phyloP scores from a whole-genome alignment of 1,140 invertebrate species.

The Drosophila ambigua region DNA sequence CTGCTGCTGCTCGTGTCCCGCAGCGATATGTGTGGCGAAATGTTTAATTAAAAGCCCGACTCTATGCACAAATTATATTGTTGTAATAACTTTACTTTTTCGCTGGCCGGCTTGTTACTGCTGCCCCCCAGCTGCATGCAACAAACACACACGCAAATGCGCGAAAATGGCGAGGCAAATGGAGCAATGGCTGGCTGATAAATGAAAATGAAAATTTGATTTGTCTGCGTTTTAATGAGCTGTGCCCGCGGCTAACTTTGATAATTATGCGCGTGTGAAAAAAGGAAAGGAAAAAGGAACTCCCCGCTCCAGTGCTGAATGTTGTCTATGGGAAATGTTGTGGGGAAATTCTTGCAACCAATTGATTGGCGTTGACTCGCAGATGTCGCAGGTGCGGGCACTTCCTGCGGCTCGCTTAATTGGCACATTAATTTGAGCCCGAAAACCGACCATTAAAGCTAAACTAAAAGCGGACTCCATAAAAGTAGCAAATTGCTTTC shows the following conservation, averaged over 20 bases:
- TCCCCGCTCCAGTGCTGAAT: not conserved
- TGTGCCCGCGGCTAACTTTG: slow-evolving; percentile 47
- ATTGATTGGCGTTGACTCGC: slow-evolving; percentile 30
- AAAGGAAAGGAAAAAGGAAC: too few relatives aligned
- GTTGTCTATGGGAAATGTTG: too few relatives aligned
- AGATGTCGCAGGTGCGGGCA: too few relatives aligned
- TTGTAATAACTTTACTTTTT: slow-evolving; percentile 39
- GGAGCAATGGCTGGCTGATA: not conserved
- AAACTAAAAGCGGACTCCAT: slow-evolving; percentile 24
- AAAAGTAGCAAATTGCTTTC: slow-evolving; percentile 35
- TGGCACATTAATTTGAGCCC: slow-evolving; percentile 46
- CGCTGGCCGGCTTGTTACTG: too few relatives aligned
- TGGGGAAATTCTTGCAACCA: slow-evolving; percentile 1
- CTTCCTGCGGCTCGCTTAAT: slow-evolving; percentile 50
- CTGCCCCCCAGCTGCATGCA: slow-evolving; percentile 11
- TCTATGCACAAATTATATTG: slow-evolving; percentile 46
- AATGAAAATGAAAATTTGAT: slow-evolving; percentile 66
- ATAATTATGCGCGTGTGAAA: slow-evolving; percentile 61
- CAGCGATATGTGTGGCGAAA: slow-evolving; percentile 17
- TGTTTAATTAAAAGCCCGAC: slow-evolving; percentile 65
- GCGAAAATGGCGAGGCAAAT: too few relatives aligned
- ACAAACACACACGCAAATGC: slow-evolving; percentile 10
- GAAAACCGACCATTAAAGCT: slow-evolving; percentile 13
- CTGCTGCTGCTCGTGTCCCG: too few relatives aligned
- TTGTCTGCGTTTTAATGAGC: slow-evolving; percentile 75